A percentile compares a stretch with the other conserved stretches of the same genome.
Conservation (phyloP, 2,113 vertebrate species). For the Bothrops jararaca region DNA sequence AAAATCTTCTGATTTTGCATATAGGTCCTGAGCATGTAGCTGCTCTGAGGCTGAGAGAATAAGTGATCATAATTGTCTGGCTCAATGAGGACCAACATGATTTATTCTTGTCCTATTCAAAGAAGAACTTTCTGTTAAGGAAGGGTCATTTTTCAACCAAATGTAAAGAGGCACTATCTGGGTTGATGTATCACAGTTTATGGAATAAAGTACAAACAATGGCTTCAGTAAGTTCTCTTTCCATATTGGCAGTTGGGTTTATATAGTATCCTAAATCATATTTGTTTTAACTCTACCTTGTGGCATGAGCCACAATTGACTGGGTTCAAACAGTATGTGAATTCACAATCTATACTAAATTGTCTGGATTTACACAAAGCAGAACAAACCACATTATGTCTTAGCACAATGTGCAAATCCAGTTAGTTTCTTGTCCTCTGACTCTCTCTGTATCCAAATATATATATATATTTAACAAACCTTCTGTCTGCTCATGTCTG, state of each 20-base stretch:
- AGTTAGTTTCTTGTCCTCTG: not conserved
- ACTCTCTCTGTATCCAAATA: not conserved
- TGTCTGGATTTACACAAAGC: not conserved
- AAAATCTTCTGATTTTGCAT: not conserved
- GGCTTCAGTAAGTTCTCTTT: not conserved
- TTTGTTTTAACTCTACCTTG: not conserved
- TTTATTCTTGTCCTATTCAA: not conserved
- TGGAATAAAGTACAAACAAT: not conserved
- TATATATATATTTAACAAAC: not conserved
- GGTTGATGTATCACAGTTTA: not conserved
- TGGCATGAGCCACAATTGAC: not conserved
- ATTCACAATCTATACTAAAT: not conserved
- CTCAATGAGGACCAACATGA: not conserved
- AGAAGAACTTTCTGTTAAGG: not conserved
- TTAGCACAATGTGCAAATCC: not conserved
- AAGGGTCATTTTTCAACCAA: not conserved
- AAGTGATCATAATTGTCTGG: not conserved
- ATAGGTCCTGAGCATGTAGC: not conserved
- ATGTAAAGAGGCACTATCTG: not conserved
- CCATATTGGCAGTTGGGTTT: not conserved
- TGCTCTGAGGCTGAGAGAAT: not conserved
- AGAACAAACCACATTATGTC: not conserved
- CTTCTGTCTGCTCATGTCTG: not conserved
- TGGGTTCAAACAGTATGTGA: not conserved
- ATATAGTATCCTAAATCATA: not conserved